Conservation (phyloP, 2,113 vertebrate species). For the Microtus ochrogaster region DNA sequence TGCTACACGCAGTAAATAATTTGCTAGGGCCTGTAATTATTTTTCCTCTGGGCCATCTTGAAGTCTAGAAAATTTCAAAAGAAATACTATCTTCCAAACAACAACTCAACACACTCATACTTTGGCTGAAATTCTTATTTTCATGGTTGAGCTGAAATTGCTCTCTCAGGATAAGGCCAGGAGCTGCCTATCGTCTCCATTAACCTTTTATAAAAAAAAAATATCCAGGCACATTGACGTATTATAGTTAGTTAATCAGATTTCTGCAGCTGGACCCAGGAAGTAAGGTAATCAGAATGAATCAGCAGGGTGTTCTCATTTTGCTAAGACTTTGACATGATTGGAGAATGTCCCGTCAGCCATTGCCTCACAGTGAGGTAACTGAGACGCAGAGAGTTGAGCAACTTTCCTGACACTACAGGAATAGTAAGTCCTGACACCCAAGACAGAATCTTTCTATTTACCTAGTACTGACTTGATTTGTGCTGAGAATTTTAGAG, state of each 20-base stretch:
- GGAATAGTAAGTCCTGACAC: background rate
- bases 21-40: background rate
- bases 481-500: conserved; percentile 40
- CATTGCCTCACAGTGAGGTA: background rate
- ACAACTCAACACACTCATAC: background rate
- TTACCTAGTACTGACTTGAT: background rate
- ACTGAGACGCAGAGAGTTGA: background rate
- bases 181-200: conserved; percentile 19
- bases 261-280: background rate
- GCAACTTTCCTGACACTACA: background rate
- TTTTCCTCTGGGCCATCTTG: background rate
- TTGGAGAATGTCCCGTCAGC: background rate
- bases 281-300: background rate
- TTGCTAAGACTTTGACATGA: background rate
- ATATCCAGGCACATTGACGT: background rate
- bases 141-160: conserved; percentile 4
- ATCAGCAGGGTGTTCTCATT: background rate
- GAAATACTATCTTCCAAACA: background rate
- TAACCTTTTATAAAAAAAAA: background rate
- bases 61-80: background rate
- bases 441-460: background rate
- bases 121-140: background rate
- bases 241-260: conserved; percentile 18
- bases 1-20: background rate
- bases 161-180: conserved; percentile 24